phyloP scores from a whole-genome alignment of 2,113 vertebrate species.

The Microcebus ravelobensis region DNA sequence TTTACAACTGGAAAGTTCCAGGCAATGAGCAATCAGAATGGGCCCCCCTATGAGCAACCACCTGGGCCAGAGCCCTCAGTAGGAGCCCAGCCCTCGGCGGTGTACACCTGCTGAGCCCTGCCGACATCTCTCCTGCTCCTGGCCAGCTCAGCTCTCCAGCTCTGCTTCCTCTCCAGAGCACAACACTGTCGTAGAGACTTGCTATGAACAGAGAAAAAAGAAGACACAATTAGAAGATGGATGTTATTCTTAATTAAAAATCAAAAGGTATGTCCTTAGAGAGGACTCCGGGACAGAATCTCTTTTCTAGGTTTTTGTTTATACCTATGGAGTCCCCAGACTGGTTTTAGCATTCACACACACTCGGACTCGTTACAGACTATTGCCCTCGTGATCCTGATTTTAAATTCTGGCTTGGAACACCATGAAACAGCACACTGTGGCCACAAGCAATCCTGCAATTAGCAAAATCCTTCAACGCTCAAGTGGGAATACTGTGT shows the following conservation, averaged over 20 bases:
- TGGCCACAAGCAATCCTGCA: neutral
- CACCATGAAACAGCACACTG: neutral
- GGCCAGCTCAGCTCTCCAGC: neutral
- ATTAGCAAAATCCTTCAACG: constrained; percentile 42
- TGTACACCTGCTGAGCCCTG: neutral
- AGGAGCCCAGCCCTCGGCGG: neutral
- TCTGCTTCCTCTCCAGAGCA: neutral
- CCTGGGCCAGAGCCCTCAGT: neutral
- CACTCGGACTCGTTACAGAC: neutral
- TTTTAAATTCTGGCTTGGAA: constrained; percentile 11
- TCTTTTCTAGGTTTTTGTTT: neutral
- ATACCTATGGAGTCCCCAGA: neutral
- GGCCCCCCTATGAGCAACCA: neutral
- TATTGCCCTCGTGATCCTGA: neutral
- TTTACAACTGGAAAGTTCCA: neutral
- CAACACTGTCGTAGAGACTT: neutral
- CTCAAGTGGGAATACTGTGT: neutral
- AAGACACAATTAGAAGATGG: neutral
- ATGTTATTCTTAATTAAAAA: constrained; percentile 4
- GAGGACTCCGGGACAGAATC: neutral
- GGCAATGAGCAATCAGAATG: neutral
- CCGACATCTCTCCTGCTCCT: neutral
- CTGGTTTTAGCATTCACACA: neutral
- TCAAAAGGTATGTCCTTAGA: neutral
- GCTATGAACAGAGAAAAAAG: neutral